Evolutionary conservation across 2,888 invertebrate genomes (phyloP).

Genomic region (Epistrophe eligans): DNA sequence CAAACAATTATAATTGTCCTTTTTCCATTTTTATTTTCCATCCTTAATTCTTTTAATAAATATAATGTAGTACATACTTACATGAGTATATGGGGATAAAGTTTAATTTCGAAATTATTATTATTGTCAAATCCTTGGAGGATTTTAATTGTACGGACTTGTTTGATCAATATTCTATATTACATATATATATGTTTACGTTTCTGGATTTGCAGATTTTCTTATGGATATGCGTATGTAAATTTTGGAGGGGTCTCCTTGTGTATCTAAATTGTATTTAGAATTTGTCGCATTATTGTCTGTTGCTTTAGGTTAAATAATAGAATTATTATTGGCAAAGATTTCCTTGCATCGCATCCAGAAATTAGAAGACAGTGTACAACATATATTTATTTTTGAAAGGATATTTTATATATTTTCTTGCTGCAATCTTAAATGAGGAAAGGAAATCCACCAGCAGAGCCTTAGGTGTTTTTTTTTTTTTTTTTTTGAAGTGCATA

Average conservation of each 20-base stretch:
- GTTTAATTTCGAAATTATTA: constrained; percentile 66
- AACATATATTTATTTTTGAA: constrained; percentile 20
- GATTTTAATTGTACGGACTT: constrained; percentile 55
- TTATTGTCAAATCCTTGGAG: constrained; percentile 65
- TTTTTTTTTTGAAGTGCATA: constrained; percentile 39
- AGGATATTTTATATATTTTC: not conserved
- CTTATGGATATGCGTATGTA: not conserved
- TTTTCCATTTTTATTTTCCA: constrained; percentile 20
- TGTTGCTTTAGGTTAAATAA: constrained; percentile 58
- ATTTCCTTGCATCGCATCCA: not conserved
- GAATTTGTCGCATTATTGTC: constrained; percentile 44
- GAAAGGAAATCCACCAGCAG: not conserved
- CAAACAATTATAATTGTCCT: constrained; percentile 66
- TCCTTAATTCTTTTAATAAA: constrained; percentile 31
- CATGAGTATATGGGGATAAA: not conserved
- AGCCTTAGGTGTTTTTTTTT: constrained; percentile 41
- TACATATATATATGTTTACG: not conserved
- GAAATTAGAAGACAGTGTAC: not conserved
- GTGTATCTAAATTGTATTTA: not conserved
- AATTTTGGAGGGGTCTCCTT: not conserved
- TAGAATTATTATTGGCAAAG: constrained; percentile 39
- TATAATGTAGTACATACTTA: no score
- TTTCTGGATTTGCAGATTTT: constrained; percentile 38
- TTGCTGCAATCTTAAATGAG: not conserved
- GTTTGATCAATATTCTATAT: constrained; percentile 40